A percentile compares a stretch with the other conserved stretches of the same genome.
Evolutionary conservation across 2,888 invertebrate genomes (phyloP).

Genomic region (Piscicola geometra): DNA sequence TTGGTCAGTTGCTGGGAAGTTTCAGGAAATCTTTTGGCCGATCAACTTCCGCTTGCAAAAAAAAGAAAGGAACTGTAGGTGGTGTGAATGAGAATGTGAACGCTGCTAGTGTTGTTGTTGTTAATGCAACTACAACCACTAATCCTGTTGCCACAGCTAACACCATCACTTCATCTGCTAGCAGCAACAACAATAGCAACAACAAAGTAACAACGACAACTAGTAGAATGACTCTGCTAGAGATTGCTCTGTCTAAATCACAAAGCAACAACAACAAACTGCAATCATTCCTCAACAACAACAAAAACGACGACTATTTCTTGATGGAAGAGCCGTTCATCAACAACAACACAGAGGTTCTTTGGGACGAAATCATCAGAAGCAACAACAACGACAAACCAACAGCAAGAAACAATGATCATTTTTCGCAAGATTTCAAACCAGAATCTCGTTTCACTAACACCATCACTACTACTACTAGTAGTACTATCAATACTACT

Average conservation of each 20-base stretch:
- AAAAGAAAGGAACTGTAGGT: background rate
- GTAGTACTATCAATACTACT: too few relatives aligned
- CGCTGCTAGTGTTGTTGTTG: too few relatives aligned
- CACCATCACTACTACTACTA: too few relatives aligned
- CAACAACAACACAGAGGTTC: background rate
- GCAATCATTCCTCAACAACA: too few relatives aligned
- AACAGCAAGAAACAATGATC: background rate
- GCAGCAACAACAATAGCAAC: conserved; percentile 10
- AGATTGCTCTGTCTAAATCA: background rate
- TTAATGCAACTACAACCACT: background rate
- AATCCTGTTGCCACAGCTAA: background rate
- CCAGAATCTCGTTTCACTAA: too few relatives aligned
- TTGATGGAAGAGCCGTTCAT: background rate
- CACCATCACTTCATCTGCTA: background rate
- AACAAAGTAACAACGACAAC: background rate
- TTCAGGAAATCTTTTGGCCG: background rate
- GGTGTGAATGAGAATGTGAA: too few relatives aligned
- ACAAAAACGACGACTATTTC: background rate
- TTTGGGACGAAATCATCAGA: background rate
- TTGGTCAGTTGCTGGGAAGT: background rate
- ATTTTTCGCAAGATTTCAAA: too few relatives aligned
- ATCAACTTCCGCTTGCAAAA: background rate
- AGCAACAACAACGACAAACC: background rate
- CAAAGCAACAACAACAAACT: too few relatives aligned
- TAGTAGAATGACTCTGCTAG: background rate